Evolutionary conservation across 2,797 vertebrate species (phyloP), one percentile per base, ranked within the genome.

Genomic region (Streptopelia turtur): DNA sequence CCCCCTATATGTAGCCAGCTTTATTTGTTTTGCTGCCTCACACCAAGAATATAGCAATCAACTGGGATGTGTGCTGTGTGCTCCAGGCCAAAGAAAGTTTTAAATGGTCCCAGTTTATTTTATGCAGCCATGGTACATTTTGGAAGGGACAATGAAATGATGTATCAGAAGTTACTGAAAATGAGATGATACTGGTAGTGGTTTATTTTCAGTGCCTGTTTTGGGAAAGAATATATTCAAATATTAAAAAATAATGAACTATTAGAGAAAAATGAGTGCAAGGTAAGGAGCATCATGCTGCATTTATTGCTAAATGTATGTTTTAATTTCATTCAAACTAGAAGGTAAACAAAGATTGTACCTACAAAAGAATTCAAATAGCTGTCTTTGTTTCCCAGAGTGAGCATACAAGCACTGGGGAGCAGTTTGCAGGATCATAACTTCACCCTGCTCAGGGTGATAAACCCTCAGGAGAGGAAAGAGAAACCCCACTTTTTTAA

Each of bases 21-120:
- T 80, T 27, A 14, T 78, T 92, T 25, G 1, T 81, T 83, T 88
- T 74, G 15, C 66, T 89, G 79, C 77, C 43, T 79, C n/a, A 3
- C 59, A 56, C 56, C 12, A 41, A 72, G 57, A 69, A 10, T 31
- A 50, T 1, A 47, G 50, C 74, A 75, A 86, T 72, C 50, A 72
- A n/a, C 43, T 35, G 70, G 37, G 25, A 79, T 20, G 21, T 7
- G 13, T 77, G 43, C 56, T 80, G 56, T 14, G 22, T 68, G 31
- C 83, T 87, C 68, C 92, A 90, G 80, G 88, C 60, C 64, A 80
- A 23, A 61, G n/a, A 52, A 76, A 64, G 75, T 74, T 90, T 66
- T 79, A 53, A 60, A 35, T 47, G 37, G 43, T 91, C 70, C 18
- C 22, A 43, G 35, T 79, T 86, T 83, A 24, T 57, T 90, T 91